A percentile compares a stretch with the other conserved stretches of the same genome.
These are phyloP conservation scores for Orthosia incerta DNA, from an alignment of 2,888 invertebrate species.

Conservation along the genomic window DNA sequence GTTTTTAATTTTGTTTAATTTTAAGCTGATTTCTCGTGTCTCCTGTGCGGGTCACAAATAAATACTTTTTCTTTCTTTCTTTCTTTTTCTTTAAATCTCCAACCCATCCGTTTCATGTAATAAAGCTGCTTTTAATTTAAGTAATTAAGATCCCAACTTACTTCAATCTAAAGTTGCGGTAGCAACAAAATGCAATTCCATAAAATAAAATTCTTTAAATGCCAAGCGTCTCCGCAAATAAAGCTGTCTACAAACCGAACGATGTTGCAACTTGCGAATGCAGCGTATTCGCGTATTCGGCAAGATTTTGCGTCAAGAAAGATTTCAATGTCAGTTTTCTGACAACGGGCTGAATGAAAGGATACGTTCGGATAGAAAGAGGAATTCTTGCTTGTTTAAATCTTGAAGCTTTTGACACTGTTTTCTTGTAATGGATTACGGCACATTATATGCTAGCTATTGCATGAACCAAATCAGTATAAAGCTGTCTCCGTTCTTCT, in stretches of 20 bases:
- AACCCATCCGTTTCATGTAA: too few relatives aligned
- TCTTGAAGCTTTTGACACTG: neutral
- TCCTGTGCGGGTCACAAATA: too few relatives aligned
- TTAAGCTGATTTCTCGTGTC: too few relatives aligned
- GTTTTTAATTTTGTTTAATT: too few relatives aligned
- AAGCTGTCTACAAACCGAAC: conserved; percentile 38
- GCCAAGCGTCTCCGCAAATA: conserved; percentile 29
- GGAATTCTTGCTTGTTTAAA: neutral
- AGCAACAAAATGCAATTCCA: conserved; percentile 51
- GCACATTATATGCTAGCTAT: too few relatives aligned
- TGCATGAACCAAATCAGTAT: too few relatives aligned
- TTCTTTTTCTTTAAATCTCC: too few relatives aligned
- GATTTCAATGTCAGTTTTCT: conserved; percentile 16
- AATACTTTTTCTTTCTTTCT: too few relatives aligned
- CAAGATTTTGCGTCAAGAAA: neutral
- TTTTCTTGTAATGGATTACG: neutral
- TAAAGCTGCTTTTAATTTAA: neutral
- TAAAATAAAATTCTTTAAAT: conserved; percentile 56
- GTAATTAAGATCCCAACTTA: conserved; percentile 28
- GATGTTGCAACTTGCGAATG: neutral
- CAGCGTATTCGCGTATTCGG: neutral
- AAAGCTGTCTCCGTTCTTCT: too few relatives aligned
- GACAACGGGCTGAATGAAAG: conserved; percentile 20
- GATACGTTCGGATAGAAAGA: neutral
- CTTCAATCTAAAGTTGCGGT: conserved; percentile 19